Conservation (phyloP, 2,888 invertebrate species). For the Mactromeris polynyma region DNA sequence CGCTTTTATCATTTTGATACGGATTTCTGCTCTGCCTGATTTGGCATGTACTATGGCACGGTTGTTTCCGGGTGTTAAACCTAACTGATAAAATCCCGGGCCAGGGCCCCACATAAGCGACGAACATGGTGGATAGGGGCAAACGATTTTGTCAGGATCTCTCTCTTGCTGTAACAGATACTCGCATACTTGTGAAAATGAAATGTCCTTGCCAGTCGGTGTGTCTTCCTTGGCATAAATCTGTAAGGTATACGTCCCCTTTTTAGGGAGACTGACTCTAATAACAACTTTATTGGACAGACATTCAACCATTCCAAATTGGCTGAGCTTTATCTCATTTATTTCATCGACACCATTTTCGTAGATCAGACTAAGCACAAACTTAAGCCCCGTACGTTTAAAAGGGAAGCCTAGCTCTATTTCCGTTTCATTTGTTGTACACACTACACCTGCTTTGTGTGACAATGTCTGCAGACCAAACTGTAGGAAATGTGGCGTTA, state of each 20-base stretch:
- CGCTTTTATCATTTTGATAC: slow-evolving; percentile 70
- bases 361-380: slow-evolving; percentile 71
- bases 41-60: slow-evolving; percentile 69
- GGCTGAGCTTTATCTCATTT: slow-evolving; percentile 70
- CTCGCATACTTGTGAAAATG: slow-evolving; percentile 76
- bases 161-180: slow-evolving; percentile 72
- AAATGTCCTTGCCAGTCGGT: slow-evolving; percentile 71
- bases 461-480: slow-evolving; percentile 72
- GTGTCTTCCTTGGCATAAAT: slow-evolving; percentile 75
- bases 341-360: slow-evolving; percentile 67
- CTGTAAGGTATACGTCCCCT: slow-evolving; percentile 69
- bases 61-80: slow-evolving; percentile 66
- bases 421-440: slow-evolving; percentile 67
- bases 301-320: slow-evolving; percentile 75
- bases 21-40: slow-evolving; percentile 68
- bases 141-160: slow-evolving; percentile 54
- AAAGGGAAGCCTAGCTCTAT: slow-evolving; percentile 72
- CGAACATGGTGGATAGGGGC: slow-evolving; percentile 75
- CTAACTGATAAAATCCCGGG: slow-evolving; percentile 74
- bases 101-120: slow-evolving; percentile 77
- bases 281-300: slow-evolving; percentile 66
- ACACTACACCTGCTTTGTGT: slow-evolving; percentile 71
- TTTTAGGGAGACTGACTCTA: slow-evolving; percentile 70
- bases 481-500: slow-evolving; percentile 75
- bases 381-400: slow-evolving; percentile 67